Evolutionary conservation across 92 coral and sea anemone genomes (phyloP), one percentile per base, ranked within the genome.

Genomic region (Epizoanthus stellaris): DNA sequence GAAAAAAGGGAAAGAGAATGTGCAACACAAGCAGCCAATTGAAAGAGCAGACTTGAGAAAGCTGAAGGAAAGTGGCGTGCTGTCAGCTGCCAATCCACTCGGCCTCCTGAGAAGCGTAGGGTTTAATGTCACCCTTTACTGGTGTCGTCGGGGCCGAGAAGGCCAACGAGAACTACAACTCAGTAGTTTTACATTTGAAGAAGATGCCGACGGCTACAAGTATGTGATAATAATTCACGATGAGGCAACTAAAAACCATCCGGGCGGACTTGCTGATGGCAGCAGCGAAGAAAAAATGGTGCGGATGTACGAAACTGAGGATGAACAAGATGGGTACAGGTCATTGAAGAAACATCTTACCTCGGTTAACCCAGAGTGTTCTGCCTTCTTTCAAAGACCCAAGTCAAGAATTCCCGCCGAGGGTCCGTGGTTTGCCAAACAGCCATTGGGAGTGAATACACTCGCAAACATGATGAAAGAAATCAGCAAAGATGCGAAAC

Each of bases 71-170:
- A 87, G 80, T 34, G 87, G 84, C 39, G 93, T 90, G 43, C 75
- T 87, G 34, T 30, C 40, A 40, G 42, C 58, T 17, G 67, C 86
- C 72, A 75, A 30, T 42, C 91, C 94, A 13, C 85, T 56, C 56
- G 86, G 91, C 6, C 67, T 91, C 52, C 73, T 87, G 65, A 42
- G 82, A 84, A 87, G 83, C 36, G 86, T 90, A 57, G 87, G 91
- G 88, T 82, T 52, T 92, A 9, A 30, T 60, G 25, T 64, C 13
- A 75, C 88, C 47, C 68, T 89, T 23, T 86, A 30, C 81, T 89
- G 89, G 87, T 86, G 90, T 62, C 80, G 82, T 9, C 30, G 88
- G 59, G 93, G 93, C n/a, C 85, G 86, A 36, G 91, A 90, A 67
- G 90, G 93, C 21, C 93, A 86, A 69, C 74, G 85, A 69, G 61